phyloP scores from a whole-genome alignment of 2,797 vertebrate species.

The Microcaecilia unicolor region DNA sequence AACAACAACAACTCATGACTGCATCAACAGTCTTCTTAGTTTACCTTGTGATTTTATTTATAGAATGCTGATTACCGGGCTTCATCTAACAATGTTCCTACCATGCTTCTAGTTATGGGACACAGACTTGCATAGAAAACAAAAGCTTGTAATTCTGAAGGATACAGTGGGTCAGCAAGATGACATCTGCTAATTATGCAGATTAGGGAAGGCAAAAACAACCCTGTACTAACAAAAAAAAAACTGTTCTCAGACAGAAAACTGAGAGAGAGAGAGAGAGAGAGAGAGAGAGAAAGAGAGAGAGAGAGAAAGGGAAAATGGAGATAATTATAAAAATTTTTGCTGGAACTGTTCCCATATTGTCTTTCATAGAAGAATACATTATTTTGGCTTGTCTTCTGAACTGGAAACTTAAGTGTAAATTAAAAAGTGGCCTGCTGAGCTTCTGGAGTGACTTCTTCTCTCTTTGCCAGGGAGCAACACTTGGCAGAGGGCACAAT shows the following conservation, averaged over 20 bases:
- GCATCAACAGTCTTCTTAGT: too few species aligned
- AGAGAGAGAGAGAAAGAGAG: constrained; percentile 6
- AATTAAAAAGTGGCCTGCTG: constrained; percentile 64
- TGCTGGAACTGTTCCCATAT: constrained; percentile 38
- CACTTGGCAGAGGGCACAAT: constrained; percentile 33
- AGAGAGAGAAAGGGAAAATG: constrained; percentile 21
- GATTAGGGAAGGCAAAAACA: constrained; percentile 21
- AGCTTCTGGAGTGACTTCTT: constrained; percentile 37
- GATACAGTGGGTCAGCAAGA: constrained; percentile 13
- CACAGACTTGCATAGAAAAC: constrained; percentile 17
- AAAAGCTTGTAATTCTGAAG: constrained; percentile 31
- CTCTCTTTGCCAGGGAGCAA: constrained; percentile 33
- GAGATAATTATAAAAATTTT: constrained; percentile 46
- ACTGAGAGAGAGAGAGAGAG: not conserved
- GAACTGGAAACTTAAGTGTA: constrained; percentile 61
- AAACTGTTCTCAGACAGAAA: constrained; percentile 23
- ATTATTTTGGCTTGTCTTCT: constrained; percentile 57
- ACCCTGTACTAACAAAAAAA: constrained; percentile 28
- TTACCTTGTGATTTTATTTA: too few species aligned
- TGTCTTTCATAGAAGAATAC: constrained; percentile 28
- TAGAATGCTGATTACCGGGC: constrained; percentile 5
- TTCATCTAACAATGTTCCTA: constrained; percentile 22
- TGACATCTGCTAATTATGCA: constrained; percentile 42
- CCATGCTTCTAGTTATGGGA: constrained; percentile 10
- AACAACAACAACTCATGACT: too few species aligned